A percentile compares a stretch with the other conserved stretches of the same genome.
Evolutionary conservation across 2,113 vertebrate genomes (phyloP).

Genomic region (pig (Sus scrofa)): DNA sequence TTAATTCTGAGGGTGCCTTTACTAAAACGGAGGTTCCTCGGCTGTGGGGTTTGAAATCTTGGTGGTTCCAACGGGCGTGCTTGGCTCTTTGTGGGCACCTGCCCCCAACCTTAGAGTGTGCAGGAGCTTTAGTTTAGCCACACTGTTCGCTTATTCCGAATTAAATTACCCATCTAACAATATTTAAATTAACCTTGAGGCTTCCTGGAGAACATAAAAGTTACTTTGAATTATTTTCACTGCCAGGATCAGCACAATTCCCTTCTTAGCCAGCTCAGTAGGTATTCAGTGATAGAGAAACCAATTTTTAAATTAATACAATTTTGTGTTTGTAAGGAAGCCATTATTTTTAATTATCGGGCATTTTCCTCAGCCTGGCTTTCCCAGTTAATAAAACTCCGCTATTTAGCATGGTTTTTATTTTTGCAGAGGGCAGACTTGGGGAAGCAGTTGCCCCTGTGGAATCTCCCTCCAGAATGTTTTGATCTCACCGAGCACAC

Average conservation of each 20-base stretch:
- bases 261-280: constrained; percentile 83
- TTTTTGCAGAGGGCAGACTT: constrained; percentile 84
- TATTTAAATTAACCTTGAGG: constrained; percentile 89
- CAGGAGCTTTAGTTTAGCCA: constrained; percentile 86
- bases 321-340: constrained; percentile 88
- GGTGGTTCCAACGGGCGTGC: constrained; percentile 61
- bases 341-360: constrained; percentile 90
- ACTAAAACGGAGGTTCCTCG: constrained; percentile 73
- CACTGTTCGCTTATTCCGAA: constrained; percentile 83
- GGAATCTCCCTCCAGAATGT: constrained; percentile 79
- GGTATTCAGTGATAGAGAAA: constrained; percentile 85
- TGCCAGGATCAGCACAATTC: constrained; percentile 85
- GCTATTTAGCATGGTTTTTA: constrained; percentile 84
- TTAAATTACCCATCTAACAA: constrained; percentile 88
- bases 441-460: constrained; percentile 77
- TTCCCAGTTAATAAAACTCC: constrained; percentile 86
- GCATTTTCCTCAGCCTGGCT: constrained; percentile 86
- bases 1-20: constrained; percentile 82
- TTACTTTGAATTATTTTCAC: constrained; percentile 88
- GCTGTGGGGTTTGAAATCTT: constrained; percentile 71
- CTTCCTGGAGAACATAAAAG: constrained; percentile 88
- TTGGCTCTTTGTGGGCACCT: constrained; percentile 75
- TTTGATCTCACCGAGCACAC: constrained; percentile 77
- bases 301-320: constrained; percentile 88
- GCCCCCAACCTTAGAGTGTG: constrained; percentile 76